These are phyloP conservation scores for Dicaeum eximium DNA, from an alignment of 2,113 vertebrate genomes.

Conservation along the genomic window DNA sequence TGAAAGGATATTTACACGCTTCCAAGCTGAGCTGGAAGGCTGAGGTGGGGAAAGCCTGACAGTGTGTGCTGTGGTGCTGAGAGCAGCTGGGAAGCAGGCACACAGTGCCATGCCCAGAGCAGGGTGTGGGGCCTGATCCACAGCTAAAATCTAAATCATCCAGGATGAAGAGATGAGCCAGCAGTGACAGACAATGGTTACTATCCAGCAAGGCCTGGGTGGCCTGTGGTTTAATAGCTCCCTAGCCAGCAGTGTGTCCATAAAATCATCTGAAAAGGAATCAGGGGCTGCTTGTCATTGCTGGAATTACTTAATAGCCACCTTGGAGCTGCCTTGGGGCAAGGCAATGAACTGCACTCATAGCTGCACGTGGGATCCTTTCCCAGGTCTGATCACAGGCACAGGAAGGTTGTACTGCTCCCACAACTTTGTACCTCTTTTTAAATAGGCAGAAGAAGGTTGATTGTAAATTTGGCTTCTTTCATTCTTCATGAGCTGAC, in stretches of 20 bases:
- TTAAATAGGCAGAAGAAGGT: neutral
- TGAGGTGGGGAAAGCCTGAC: neutral
- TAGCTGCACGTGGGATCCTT: neutral
- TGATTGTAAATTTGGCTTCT: neutral
- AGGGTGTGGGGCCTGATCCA: fast-evolving
- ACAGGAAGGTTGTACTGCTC: neutral
- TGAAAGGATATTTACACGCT: neutral
- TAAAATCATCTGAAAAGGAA: neutral
- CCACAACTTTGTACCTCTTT: neutral
- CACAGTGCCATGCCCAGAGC: fast-evolving
- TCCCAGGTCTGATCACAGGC: neutral
- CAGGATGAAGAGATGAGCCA: neutral
- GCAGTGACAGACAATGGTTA: neutral
- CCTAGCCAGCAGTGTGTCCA: neutral
- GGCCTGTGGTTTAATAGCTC: neutral
- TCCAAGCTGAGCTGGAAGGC: neutral
- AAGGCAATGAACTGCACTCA: neutral
- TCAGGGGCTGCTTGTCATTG: neutral
- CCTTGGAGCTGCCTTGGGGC: neutral
- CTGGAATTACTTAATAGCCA: neutral
- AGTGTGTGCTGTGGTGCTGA: neutral
- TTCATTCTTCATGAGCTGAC: neutral
- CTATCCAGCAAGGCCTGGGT: neutral
- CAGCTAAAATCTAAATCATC: neutral
- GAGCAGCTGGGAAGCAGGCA: neutral